Percentiles rank a stretch among this genome's conserved stretches.
phyloP scores from a whole-genome alignment of 2,797 vertebrate genomes.

The Erithacus rubecula region DNA sequence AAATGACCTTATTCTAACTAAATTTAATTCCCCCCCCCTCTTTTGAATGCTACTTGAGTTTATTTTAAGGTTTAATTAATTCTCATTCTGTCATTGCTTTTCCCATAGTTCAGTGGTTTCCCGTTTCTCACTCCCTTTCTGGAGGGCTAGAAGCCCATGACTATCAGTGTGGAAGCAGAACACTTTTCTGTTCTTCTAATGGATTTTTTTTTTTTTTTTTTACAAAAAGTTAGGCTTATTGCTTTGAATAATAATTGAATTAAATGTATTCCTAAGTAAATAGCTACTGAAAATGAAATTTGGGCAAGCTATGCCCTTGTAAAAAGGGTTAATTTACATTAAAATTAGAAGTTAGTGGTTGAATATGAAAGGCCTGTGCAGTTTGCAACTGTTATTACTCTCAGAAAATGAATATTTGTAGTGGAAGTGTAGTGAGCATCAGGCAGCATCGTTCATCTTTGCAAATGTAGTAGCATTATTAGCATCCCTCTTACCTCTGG shows the following conservation, averaged over 20 bases:
- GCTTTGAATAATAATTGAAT: not conserved
- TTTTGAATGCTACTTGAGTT: not conserved
- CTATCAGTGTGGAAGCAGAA: not conserved
- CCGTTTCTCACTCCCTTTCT: not conserved
- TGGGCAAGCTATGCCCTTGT: not conserved
- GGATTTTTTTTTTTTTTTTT: not conserved
- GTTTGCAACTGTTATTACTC: not conserved
- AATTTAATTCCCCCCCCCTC: not conserved
- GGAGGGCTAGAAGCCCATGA: not conserved
- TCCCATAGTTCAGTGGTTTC: not conserved
- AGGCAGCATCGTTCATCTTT: not conserved
- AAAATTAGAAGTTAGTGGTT: not conserved
- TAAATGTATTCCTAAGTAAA: not conserved
- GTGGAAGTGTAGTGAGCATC: not conserved
- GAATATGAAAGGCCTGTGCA: not conserved
- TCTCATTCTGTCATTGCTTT: not conserved
- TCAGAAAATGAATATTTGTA: not conserved
- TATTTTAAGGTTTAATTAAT: not conserved
- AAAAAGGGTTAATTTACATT: not conserved
- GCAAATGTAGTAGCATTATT: not conserved
- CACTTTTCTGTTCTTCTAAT: not conserved
- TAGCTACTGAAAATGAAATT: not conserved
- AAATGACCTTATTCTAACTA: not conserved
- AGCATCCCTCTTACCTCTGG: not conserved
- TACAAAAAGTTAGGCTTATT: not conserved